phyloP scores from a whole-genome alignment of 92 coral and sea anemone species.

The Phenganax marumi region DNA sequence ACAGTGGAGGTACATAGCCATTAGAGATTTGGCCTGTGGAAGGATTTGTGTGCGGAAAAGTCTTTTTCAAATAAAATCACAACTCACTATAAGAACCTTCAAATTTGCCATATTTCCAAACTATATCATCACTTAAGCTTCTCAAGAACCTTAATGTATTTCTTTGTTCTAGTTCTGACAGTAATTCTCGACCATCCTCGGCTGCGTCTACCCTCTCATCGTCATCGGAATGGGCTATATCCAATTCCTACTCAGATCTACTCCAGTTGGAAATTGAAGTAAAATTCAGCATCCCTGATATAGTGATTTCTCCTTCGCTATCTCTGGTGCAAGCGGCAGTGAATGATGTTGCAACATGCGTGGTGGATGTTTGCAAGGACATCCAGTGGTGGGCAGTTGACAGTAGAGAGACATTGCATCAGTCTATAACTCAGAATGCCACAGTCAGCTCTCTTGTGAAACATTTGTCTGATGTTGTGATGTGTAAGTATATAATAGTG shows the following conservation, averaged over 20 bases:
- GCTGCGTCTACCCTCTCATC: slow-evolving; percentile 58
- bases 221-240: slow-evolving; percentile 52
- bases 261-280: slow-evolving; percentile 79
- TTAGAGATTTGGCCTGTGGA: too few relatives aligned
- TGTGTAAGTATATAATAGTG: slow-evolving; percentile 58
- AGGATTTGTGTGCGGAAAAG: too few relatives aligned
- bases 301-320: slow-evolving; percentile 78
- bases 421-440: slow-evolving; percentile 65
- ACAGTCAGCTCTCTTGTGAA: slow-evolving; percentile 57
- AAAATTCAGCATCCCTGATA: slow-evolving; percentile 89
- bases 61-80: too few relatives aligned
- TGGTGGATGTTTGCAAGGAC: slow-evolving; percentile 73
- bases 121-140: too few relatives aligned
- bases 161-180: slow-evolving; percentile 26
- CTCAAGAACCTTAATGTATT: neutral
- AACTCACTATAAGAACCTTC: too few relatives aligned
- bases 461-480: slow-evolving; percentile 71
- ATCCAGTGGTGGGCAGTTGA: slow-evolving; percentile 99
- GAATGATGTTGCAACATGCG: slow-evolving; percentile 64
- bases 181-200: slow-evolving; percentile 43
- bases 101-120: too few relatives aligned
- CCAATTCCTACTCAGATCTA: slow-evolving; percentile 58
- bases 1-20: too few relatives aligned
- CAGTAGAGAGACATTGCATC: slow-evolving; percentile 82
- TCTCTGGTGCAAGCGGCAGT: slow-evolving; percentile 75